Percentiles rank a stretch among this genome's conserved stretches.
These are phyloP conservation scores for Danio rerio DNA, from an alignment of 2,113 vertebrate genomes.

Conservation along the genomic window DNA sequence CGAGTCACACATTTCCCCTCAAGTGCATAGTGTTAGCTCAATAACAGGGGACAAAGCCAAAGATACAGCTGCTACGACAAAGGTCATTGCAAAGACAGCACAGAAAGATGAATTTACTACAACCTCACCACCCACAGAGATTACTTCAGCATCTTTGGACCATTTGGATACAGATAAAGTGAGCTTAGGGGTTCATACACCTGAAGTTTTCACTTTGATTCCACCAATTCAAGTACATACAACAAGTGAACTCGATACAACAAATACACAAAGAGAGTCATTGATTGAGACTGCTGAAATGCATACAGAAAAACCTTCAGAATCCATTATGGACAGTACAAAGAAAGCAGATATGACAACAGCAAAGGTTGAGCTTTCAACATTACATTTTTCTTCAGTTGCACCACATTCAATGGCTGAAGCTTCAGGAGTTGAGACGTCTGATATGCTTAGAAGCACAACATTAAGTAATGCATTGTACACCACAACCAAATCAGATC, in stretches of 20 bases:
- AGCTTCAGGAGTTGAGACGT: slow-evolving; percentile 30
- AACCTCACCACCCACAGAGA: background rate
- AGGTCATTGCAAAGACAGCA: background rate
- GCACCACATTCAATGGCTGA: background rate
- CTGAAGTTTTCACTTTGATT: background rate
- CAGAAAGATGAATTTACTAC: background rate
- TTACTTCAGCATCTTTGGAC: background rate
- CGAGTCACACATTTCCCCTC: background rate
- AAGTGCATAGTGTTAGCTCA: background rate
- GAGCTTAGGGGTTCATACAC: background rate
- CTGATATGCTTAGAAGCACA: background rate
- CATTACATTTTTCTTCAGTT: background rate
- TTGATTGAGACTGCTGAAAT: background rate
- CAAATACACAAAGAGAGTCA: background rate
- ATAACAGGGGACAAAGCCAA: slow-evolving; percentile 7
- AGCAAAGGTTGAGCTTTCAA: background rate
- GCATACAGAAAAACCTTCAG: background rate
- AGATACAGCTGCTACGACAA: background rate
- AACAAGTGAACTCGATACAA: background rate
- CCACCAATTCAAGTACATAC: background rate
- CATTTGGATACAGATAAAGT: background rate
- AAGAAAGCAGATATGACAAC: background rate
- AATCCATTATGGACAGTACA: background rate
- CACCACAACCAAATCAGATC: background rate
- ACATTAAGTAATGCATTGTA: background rate